Base-by-base conservation (phyloP, 1,140 invertebrate genomes). In the Aplysia californica region DNA sequence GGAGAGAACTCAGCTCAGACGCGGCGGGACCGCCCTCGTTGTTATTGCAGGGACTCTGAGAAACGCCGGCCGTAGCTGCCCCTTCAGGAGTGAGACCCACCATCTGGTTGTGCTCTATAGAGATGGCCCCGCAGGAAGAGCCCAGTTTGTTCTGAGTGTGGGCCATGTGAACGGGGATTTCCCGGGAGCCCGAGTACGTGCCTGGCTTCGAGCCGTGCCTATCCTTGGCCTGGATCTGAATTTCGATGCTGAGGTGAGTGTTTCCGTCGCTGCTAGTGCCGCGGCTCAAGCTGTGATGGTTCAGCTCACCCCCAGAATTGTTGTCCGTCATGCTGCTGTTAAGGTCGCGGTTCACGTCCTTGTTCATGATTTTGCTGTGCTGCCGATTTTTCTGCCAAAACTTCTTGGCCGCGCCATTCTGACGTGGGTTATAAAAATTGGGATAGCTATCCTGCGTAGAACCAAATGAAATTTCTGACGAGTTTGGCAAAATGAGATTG, bases 401-500 rank as follows among this genome's bases (percentile, higher is more conserved):
- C 83, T 96, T 96, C 77, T 95, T 92, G 0, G 96, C 96, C 0
- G 96, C 95, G 21, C 95, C 96, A 87, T 95, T 97, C 87, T 98
- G 96, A 84, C 95, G 94, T 0, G 96, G 95, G 91, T 98, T 97
- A 84, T 97, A 97, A 88, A 97, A 98, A 88, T 95, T 92, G 82
- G 84, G 81, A 55, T 75, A 79, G 29, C 83, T 75, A 39, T 87
- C 83, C 66, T 96, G 94, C 0, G 94, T 93, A 76, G 85, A 84
- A 56, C 70, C 82, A 68, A 86, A 66, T 15, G 87, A 86, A 44
- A 80, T 78, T 76, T 89, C 84, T 38, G 87, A 84, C 2, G 84
- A 82, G 26, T 87, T 84, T 41, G 85, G 84, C 35, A 85, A 41
- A 41, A 75, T 66, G 18, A 75, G 72, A 79, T 87, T 86, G 36